Evolutionary conservation across 2,797 vertebrate species (phyloP), one percentile per base, ranked within the genome.

Genomic region (Hyperoplus immaculatus): DNA sequence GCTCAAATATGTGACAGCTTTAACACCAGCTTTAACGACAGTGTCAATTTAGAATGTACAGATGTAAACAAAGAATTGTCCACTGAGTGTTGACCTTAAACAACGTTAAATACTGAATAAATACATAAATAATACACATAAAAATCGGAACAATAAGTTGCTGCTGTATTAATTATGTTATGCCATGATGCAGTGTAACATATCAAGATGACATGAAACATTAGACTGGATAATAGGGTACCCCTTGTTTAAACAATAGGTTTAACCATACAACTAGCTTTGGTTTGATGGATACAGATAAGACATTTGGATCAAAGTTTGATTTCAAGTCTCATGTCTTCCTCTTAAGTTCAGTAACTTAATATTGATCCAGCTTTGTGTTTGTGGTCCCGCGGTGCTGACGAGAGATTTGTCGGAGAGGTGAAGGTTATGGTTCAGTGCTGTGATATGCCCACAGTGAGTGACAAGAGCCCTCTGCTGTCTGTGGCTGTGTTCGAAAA

Each of bases 381-480:
- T 79, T 77, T 82, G 80, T 67, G 58, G 6, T 46, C 63, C 47
- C 38, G 69, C 77, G 1, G 55, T 2, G 87, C 69, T 92, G 89
- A 29, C 29, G 0, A 92, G 80, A 88, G 90, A 90, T 89, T 77
- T 78, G 89, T 87, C 80, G 18, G 43, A 13, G 78, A 85, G 85
- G 83, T 82, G 82, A 90, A 88, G 92, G 84, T 90, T 90, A 69
- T 91, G 93, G 81, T 89, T 92, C 83, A 84, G 75, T 58, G 86
- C 91, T 91, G 88, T 87, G 92, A 92, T 91, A 89, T 88, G 83
- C 71, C 81, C 87, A 93, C 90, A 91, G 91, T 89, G 89, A 94
- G 87, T 93, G 93, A 94, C 92, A 94, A 88, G 88, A 81, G 84
- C 86, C 85, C 72, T 90, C 88, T 90, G 29, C 29, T 29, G 29